These are phyloP conservation scores for Typhlomys cinereus DNA, from an alignment of 2,113 vertebrate genomes.

Conservation along the genomic window DNA sequence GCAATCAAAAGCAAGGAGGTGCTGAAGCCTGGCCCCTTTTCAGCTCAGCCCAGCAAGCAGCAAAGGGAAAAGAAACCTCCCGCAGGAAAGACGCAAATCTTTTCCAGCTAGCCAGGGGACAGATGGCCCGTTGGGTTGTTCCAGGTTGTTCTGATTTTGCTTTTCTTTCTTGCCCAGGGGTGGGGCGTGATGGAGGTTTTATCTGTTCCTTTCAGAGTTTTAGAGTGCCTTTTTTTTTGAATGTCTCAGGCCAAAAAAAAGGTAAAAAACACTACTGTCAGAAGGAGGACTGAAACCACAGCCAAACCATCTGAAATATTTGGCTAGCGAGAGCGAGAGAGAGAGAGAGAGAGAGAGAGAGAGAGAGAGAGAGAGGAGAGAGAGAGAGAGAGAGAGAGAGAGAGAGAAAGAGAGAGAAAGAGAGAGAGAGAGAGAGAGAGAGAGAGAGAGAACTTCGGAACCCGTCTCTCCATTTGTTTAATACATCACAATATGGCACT, in stretches of 20 bases:
- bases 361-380: slow-evolving; percentile 36
- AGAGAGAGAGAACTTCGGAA: slow-evolving; percentile 58
- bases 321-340: slow-evolving; percentile 32
- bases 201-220: slow-evolving; percentile 38
- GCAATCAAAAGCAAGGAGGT: slow-evolving; percentile 84
- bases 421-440: slow-evolving; percentile 50
- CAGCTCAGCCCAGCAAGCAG: slow-evolving; percentile 78
- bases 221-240: slow-evolving; percentile 26
- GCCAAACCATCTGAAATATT: slow-evolving; percentile 74
- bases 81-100: slow-evolving; percentile 66
- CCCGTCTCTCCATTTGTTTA: slow-evolving; percentile 58
- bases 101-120: slow-evolving; percentile 70
- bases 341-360: slow-evolving; percentile 42
- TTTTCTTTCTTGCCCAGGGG: slow-evolving; percentile 20
- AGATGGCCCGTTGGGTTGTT: neutral
- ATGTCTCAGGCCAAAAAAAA: slow-evolving; percentile 16
- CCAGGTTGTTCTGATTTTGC: slow-evolving; percentile 3
- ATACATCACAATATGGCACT: neutral
- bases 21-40: slow-evolving; percentile 79
- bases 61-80: slow-evolving; percentile 44
- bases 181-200: slow-evolving; percentile 16
- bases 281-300: slow-evolving; percentile 76
- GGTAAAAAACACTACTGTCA: slow-evolving; percentile 22
- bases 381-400: slow-evolving; percentile 50
- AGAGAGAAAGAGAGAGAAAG: slow-evolving; percentile 38